phyloP scores from a whole-genome alignment of 1,140 invertebrate genomes.

The Drosophila persimilis region DNA sequence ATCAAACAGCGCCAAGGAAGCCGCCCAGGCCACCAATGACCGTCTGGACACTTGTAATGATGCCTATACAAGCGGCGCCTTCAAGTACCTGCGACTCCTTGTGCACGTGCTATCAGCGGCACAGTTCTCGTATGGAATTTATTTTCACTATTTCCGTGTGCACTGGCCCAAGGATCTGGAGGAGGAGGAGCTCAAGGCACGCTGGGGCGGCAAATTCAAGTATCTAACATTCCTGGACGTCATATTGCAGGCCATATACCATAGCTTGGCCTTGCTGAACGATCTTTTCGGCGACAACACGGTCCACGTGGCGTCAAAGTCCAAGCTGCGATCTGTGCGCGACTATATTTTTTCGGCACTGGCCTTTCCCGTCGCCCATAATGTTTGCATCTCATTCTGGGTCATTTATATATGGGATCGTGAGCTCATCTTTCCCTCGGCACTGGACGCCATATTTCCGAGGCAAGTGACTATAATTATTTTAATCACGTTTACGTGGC shows the following conservation, averaged over 20 bases:
- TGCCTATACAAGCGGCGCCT: constrained; percentile 69
- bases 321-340: constrained; percentile 39
- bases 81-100: constrained; percentile 63
- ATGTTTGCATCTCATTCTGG: constrained; percentile 73
- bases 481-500: constrained; percentile 3
- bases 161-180: constrained; percentile 53
- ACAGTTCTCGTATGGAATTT: constrained; percentile 70
- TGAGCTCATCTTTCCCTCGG: constrained; percentile 72
- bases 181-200: constrained; percentile 59
- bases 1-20: constrained; percentile 45
- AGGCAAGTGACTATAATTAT: constrained; percentile 36
- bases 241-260: constrained; percentile 70
- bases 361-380: constrained; percentile 72
- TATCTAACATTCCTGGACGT: constrained; percentile 73
- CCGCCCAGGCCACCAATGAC: constrained; percentile 32
- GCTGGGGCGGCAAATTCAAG: constrained; percentile 78
- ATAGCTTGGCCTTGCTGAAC: constrained; percentile 62
- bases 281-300: constrained; percentile 62
- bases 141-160: constrained; percentile 64
- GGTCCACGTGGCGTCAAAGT: constrained; percentile 34
- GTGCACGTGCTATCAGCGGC: constrained; percentile 63
- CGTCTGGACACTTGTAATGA: constrained; percentile 60
- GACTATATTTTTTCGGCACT: constrained; percentile 73
- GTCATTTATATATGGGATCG: constrained; percentile 71
- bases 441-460: constrained; percentile 67